Evolutionary conservation across 2,888 invertebrate species (phyloP).

Genomic region (Epsilonema sp.): DNA sequence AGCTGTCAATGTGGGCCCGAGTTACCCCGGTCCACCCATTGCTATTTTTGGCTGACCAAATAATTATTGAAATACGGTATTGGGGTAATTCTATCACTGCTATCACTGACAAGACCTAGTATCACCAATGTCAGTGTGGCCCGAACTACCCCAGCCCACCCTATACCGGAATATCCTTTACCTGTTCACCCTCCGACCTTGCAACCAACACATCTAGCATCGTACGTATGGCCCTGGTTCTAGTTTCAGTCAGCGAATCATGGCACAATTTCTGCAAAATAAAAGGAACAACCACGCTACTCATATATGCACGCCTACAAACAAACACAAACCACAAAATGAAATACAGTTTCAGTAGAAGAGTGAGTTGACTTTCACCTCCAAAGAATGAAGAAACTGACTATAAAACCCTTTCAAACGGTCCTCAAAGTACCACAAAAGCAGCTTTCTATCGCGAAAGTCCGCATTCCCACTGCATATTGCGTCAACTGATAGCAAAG

Average conservation of each 20-base stretch:
- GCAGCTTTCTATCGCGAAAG: slow-evolving; percentile 29
- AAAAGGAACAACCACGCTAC: slow-evolving; percentile 3
- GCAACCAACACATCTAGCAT: slow-evolving; percentile 53
- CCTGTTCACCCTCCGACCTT: slow-evolving; percentile 66
- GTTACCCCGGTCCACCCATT: no score
- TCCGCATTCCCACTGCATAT: no score
- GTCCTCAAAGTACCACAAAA: slow-evolving; percentile 67
- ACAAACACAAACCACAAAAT: background rate
- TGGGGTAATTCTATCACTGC: no score
- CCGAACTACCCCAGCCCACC: no score
- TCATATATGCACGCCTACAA: background rate
- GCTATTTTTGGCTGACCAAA: no score
- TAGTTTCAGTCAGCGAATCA: slow-evolving; percentile 56
- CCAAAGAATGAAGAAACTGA: slow-evolving; percentile 49
- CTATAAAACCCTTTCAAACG: slow-evolving; percentile 56
- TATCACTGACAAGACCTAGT: no score
- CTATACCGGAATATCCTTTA: no score
- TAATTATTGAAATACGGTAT: no score
- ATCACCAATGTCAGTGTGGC: no score
- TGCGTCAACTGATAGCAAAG: slow-evolving; percentile 10
- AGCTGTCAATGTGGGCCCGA: no score
- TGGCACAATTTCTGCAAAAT: slow-evolving; percentile 41
- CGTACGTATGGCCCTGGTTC: slow-evolving; percentile 50
- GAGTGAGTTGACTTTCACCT: no score
- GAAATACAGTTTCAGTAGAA: background rate